These are phyloP conservation scores for Sciurus vulgaris DNA, from an alignment of 2,797 vertebrate genomes.

Conservation along the genomic window DNA sequence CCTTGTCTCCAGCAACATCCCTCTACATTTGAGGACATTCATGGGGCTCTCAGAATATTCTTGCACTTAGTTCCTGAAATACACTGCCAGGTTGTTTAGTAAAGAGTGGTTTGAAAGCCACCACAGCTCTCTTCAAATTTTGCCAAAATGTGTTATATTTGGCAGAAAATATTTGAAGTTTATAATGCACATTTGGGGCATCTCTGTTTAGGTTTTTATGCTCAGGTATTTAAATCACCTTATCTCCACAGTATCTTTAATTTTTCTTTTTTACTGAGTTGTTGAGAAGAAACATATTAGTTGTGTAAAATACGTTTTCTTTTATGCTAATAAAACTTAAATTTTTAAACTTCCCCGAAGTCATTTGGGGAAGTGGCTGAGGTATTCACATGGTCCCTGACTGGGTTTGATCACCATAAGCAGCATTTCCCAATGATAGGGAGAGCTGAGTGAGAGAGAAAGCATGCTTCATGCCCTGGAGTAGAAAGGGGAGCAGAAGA, in stretches of 20 bases:
- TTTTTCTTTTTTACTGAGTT: not conserved
- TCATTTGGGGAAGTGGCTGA: not conserved
- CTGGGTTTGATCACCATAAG: not conserved
- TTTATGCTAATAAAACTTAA: not conserved
- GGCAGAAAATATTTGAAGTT: not conserved
- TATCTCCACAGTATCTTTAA: not conserved
- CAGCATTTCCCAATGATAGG: not conserved
- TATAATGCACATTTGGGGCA: not conserved
- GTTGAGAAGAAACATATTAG: not conserved
- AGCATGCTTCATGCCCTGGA: not conserved
- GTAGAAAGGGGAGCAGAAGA: not conserved
- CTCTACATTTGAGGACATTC: not conserved
- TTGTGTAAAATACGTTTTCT: not conserved
- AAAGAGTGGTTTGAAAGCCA: constrained; percentile 27
- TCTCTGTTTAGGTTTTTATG: not conserved
- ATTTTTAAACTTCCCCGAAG: not conserved
- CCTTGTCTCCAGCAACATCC: not conserved
- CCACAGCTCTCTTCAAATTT: not conserved
- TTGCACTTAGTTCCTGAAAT: not conserved
- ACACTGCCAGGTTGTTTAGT: not conserved
- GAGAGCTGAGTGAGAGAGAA: not conserved
- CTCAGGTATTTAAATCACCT: not conserved
- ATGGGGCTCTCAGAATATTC: not conserved
- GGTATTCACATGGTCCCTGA: not conserved
- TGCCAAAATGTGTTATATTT: not conserved